Percentiles rank a stretch among this genome's conserved stretches.
These are phyloP conservation scores for Brachyhypopomus gauderio DNA, from an alignment of 2,113 vertebrate species.

Conservation along the genomic window DNA sequence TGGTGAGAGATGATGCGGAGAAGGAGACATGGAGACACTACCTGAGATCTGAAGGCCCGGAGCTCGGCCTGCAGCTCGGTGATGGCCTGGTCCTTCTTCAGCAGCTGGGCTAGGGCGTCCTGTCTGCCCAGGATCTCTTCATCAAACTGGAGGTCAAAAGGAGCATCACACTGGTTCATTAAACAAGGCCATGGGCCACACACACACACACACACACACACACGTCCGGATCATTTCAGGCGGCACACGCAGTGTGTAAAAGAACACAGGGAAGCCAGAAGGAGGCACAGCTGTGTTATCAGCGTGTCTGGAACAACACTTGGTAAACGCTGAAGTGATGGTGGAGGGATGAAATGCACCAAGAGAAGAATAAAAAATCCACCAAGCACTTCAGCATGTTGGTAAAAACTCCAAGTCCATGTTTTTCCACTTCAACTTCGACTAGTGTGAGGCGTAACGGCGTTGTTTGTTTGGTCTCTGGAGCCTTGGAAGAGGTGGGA, in stretches of 20 bases:
- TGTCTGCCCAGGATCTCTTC: conserved; percentile 91
- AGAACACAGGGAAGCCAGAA: too few relatives aligned
- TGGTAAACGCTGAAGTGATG: neutral
- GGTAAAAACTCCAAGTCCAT: too few relatives aligned
- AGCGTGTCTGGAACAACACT: too few relatives aligned
- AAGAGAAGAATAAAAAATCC: too few relatives aligned
- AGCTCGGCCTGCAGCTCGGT: conserved; percentile 85
- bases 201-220: too few relatives aligned
- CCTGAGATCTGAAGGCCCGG: conserved; percentile 87
- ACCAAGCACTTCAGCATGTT: too few relatives aligned
- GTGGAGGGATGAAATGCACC: too few relatives aligned
- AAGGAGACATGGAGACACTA: conserved; percentile 65
- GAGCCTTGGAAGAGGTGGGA: neutral
- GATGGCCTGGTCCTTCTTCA: conserved; percentile 88
- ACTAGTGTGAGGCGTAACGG: neutral
- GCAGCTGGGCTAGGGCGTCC: conserved; percentile 84
- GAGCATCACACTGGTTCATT: conserved; percentile 5
- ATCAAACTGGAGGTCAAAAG: conserved; percentile 80
- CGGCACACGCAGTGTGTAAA: too few relatives aligned
- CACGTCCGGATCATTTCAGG: too few relatives aligned
- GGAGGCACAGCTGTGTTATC: too few relatives aligned
- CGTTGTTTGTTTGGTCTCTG: conserved; percentile 2
- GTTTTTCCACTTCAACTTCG: neutral
- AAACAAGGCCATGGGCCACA: too few relatives aligned
- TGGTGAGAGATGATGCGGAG: neutral